Conservation (phyloP, 2,113 vertebrate genomes). For the Toxostoma redivivum region DNA sequence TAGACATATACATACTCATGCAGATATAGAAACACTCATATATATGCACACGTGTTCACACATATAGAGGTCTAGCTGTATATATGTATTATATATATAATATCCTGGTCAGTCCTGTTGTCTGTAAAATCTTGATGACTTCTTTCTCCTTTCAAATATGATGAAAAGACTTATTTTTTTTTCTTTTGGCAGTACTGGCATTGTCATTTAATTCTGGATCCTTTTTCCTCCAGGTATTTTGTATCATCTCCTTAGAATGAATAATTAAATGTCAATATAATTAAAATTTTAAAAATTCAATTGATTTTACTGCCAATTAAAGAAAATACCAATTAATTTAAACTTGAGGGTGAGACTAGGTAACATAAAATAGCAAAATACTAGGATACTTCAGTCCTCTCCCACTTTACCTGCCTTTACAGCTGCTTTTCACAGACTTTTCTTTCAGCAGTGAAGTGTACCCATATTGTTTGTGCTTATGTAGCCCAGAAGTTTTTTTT, state of each 20-base stretch:
- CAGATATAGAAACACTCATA: not conserved
- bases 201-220: not conserved
- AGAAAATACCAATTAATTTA: not conserved
- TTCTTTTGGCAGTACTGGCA: not conserved
- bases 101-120: not conserved
- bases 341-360: not conserved
- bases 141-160: not conserved
- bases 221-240: slow-evolving; percentile 4
- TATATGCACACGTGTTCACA: not conserved
- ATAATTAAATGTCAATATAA: slow-evolving; percentile 27
- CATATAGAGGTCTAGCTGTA: not conserved
- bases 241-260: not conserved
- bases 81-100: not conserved
- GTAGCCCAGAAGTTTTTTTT: not conserved
- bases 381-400: not conserved
- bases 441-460: not conserved
- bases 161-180: not conserved
- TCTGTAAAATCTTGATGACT: not conserved
- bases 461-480: not conserved
- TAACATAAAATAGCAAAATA: not conserved
- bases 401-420: not conserved
- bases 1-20: not conserved
- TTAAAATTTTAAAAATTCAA: not conserved
- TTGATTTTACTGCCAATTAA: not conserved
- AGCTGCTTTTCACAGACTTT: not conserved